Conservation (phyloP, 2,888 invertebrate genomes). For the Scrobipalpa costella region DNA sequence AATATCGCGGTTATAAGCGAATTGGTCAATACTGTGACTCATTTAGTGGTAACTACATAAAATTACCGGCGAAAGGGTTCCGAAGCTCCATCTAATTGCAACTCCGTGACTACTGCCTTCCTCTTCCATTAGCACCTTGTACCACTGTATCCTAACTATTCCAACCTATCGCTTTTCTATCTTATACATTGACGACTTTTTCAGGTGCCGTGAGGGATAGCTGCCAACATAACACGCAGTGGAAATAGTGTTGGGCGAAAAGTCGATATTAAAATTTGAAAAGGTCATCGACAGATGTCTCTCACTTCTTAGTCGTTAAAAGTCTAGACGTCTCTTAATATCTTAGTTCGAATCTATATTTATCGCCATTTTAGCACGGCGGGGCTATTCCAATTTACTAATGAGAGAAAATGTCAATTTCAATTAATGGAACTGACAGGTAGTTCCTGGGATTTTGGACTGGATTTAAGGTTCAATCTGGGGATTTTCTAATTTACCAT, state of each 20-base stretch:
- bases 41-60: conserved; percentile 68
- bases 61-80: conserved; percentile 71
- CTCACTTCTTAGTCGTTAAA: conserved; percentile 52
- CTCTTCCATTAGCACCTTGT: conserved; percentile 63
- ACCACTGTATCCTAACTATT: conserved; percentile 39
- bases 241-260: conserved; percentile 30
- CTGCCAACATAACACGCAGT: conserved; percentile 32
- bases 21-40: conserved; percentile 52
- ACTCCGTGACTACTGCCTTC: conserved; percentile 67
- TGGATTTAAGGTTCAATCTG: background rate
- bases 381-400: conserved; percentile 24
- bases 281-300: conserved; percentile 33
- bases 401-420: conserved; percentile 23
- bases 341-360: conserved; percentile 40
- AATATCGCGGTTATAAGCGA: background rate
- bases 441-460: background rate
- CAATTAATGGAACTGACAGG: conserved; percentile 22
- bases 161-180: conserved; percentile 28
- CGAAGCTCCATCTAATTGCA: conserved; percentile 69
- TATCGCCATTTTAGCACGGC: conserved; percentile 38
- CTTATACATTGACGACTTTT: conserved; percentile 37
- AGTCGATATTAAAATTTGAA: conserved; percentile 19
- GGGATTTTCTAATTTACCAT: too few species aligned
- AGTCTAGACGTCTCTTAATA: conserved; percentile 62
- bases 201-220: background rate